phyloP scores from a whole-genome alignment of 35 echinoderm and acorn worm genomes.

The Patiria miniata region DNA sequence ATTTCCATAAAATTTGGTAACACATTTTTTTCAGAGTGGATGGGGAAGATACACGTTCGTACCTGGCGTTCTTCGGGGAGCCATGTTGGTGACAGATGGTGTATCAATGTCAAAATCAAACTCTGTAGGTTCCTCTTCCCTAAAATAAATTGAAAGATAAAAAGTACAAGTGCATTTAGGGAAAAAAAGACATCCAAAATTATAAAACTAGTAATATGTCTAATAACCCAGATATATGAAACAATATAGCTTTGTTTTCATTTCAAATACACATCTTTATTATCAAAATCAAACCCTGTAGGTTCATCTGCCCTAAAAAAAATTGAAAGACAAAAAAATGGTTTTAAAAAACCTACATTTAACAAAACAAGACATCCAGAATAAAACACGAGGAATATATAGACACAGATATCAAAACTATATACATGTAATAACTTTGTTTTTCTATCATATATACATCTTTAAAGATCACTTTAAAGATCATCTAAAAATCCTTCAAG shows the following conservation, averaged over 20 bases:
- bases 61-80: constrained; percentile 81
- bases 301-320: constrained; percentile 81
- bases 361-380: too few species aligned
- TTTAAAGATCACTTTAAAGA: too few species aligned
- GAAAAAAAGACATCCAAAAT: too few species aligned
- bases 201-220: not conserved
- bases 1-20: too few species aligned
- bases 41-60: not conserved
- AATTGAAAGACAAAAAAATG: constrained; percentile 40
- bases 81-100: constrained; percentile 52
- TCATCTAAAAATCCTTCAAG: too few species aligned
- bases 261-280: not conserved
- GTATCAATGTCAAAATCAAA: constrained; percentile 96
- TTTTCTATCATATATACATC: not conserved
- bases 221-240: not conserved
- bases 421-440: not conserved
- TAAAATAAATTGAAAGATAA: constrained; percentile 52
- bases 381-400: not conserved
- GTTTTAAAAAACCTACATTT: not conserved
- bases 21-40: too few species aligned
- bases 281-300: constrained; percentile 96
- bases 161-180: not conserved
- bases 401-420: too few species aligned
- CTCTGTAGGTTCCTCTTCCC: constrained; percentile 91
- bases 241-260: not conserved